phyloP scores from a whole-genome alignment of 2,113 vertebrate genomes.

The Tretioscincus oriximinensis region DNA sequence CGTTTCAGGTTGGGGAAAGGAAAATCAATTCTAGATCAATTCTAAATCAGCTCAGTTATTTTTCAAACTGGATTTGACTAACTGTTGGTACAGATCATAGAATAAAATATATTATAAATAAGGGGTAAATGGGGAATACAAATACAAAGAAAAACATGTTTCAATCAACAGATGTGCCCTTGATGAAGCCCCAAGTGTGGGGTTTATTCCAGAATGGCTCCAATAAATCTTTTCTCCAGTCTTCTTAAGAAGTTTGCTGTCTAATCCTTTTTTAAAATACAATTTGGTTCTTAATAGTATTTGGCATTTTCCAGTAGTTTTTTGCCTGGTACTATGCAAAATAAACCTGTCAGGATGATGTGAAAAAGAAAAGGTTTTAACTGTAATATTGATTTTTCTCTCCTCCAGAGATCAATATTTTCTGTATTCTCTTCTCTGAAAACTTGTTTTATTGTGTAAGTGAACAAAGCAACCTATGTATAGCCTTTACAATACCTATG shows the following conservation, averaged over 20 bases:
- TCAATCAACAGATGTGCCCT: no score
- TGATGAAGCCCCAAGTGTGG: no score
- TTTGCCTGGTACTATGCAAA: conserved; percentile 23
- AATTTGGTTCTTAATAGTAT: not conserved
- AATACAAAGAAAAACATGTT: no score
- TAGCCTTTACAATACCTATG: conserved; percentile 11
- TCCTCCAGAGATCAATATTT: conserved; percentile 8
- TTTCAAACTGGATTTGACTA: no score
- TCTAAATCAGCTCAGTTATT: no score
- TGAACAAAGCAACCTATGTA: not conserved
- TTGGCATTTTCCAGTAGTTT: conserved; percentile 19
- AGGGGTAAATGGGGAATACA: no score
- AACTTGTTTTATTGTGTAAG: conserved; percentile 14
- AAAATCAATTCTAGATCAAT: no score
- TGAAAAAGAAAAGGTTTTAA: conserved; percentile 23
- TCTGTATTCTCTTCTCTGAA: conserved; percentile 20
- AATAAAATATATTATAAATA: no score
- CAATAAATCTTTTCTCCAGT: not conserved
- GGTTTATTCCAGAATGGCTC: no score
- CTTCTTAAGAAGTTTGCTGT: no score
- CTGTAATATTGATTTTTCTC: conserved; percentile 33
- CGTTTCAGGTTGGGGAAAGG: no score
- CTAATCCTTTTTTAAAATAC: not conserved
- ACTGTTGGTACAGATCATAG: no score
- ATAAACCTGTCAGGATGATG: conserved; percentile 20